Percentiles rank a stretch among this genome's conserved stretches.
Evolutionary conservation across 2,888 invertebrate species (phyloP).

Genomic region (Sinhomidia bicolor): DNA sequence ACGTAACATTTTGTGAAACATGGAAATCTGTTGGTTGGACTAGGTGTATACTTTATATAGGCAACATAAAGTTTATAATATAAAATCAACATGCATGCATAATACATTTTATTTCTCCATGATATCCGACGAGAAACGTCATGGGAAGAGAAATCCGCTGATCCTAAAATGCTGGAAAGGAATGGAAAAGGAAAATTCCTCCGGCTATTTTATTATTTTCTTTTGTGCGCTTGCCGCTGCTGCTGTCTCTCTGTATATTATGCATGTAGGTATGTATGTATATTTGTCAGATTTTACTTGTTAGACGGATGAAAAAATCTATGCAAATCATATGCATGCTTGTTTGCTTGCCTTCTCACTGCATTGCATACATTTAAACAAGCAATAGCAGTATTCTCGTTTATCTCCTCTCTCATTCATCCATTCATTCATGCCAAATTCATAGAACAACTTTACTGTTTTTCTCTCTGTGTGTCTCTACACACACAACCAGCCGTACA

Average conservation of each 20-base stretch:
- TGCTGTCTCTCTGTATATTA: background rate
- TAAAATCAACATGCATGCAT: conserved; percentile 37
- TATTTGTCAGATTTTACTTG: conserved; percentile 25
- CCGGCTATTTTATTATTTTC: conserved; percentile 63
- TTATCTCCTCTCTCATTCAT: conserved; percentile 14
- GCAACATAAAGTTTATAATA: background rate
- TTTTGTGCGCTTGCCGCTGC: background rate
- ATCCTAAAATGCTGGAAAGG: conserved; percentile 25
- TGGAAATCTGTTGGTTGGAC: conserved; percentile 4
- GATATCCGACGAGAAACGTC: background rate
- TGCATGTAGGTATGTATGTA: background rate
- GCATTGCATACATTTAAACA: conserved; percentile 36
- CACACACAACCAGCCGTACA: background rate
- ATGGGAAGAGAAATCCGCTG: background rate
- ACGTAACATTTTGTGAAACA: conserved; percentile 24
- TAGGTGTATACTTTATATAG: background rate
- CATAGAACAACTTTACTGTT: conserved; percentile 5
- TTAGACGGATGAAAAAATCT: conserved; percentile 56
- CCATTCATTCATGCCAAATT: conserved; percentile 36
- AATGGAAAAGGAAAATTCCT: conserved; percentile 51
- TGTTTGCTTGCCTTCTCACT: conserved; percentile 10
- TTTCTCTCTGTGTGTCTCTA: background rate
- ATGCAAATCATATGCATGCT: conserved; percentile 65
- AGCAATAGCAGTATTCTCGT: too few relatives aligned
- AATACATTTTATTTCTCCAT: conserved; percentile 19